Conservation (phyloP, 2,888 invertebrate species). For the Drosophila lutescens region DNA sequence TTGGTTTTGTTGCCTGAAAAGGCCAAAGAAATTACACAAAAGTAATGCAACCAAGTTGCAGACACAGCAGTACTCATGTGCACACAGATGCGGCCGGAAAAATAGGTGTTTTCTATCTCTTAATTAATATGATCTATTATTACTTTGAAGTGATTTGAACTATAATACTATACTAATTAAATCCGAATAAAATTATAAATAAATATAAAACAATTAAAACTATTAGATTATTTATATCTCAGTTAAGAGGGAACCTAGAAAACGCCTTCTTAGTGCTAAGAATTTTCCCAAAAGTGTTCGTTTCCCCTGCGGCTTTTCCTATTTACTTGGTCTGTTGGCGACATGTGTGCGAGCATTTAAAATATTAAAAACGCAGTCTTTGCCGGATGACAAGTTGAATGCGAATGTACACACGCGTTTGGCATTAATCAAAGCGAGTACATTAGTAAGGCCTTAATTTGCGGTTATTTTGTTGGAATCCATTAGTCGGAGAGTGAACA, state of each 20-base stretch:
- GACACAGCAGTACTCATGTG: constrained; percentile 20
- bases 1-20: constrained; percentile 34
- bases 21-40: constrained; percentile 64
- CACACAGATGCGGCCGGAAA: background rate
- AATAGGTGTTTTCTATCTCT: background rate
- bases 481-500: constrained; percentile 32
- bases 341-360: constrained; percentile 55
- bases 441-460: constrained; percentile 32
- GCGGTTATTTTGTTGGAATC: constrained; percentile 23
- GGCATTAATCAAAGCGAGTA: constrained; percentile 44
- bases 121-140: too few species aligned
- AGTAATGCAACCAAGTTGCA: constrained; percentile 55
- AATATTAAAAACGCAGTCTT: constrained; percentile 62
- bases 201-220: too few species aligned
- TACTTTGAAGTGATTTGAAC: too few species aligned
- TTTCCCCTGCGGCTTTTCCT: background rate
- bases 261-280: background rate
- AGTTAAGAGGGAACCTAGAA: background rate
- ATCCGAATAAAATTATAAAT: too few species aligned
- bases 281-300: background rate
- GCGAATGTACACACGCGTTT: constrained; percentile 8
- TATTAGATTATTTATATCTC: too few species aligned
- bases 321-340: constrained; percentile 27
- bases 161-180: too few species aligned
- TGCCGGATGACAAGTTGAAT: constrained; percentile 48